A percentile compares a stretch with the other conserved stretches of the same genome.
Evolutionary conservation across 2,113 vertebrate species (phyloP).

Genomic region (Colinus virginianus): DNA sequence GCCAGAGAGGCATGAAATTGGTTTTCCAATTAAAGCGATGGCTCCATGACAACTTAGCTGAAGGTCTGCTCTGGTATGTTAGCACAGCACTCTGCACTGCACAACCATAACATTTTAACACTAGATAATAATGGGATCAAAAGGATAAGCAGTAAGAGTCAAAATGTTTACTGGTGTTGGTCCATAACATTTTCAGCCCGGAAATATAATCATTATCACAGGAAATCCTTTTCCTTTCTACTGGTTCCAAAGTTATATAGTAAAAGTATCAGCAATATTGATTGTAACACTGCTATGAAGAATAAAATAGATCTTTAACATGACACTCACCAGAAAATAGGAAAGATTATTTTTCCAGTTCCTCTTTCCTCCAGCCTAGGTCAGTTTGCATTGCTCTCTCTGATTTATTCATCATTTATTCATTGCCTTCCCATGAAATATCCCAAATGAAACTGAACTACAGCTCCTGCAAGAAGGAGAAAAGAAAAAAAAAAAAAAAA

Average conservation of each 20-base stretch:
- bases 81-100: not conserved
- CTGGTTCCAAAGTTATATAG: not conserved
- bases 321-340: not conserved
- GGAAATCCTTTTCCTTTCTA: not conserved
- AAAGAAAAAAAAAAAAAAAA: not conserved
- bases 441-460: not conserved
- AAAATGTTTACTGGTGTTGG: not conserved
- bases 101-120: not conserved
- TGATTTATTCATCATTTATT: constrained; percentile 6
- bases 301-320: not conserved
- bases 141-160: not conserved
- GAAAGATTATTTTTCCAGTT: not conserved
- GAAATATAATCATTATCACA: not conserved
- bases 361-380: not conserved
- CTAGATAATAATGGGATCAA: not conserved
- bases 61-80: not conserved
- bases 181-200: not conserved
- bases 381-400: not conserved
- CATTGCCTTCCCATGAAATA: not conserved
- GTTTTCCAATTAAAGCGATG: constrained; percentile 2
- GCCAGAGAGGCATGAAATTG: not conserved
- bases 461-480: not conserved
- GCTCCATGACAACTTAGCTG: not conserved
- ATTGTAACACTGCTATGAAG: not conserved
- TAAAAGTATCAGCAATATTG: not conserved